These are phyloP conservation scores for Heliothis subflexa DNA, from an alignment of 1,140 invertebrate species.

Conservation along the genomic window DNA sequence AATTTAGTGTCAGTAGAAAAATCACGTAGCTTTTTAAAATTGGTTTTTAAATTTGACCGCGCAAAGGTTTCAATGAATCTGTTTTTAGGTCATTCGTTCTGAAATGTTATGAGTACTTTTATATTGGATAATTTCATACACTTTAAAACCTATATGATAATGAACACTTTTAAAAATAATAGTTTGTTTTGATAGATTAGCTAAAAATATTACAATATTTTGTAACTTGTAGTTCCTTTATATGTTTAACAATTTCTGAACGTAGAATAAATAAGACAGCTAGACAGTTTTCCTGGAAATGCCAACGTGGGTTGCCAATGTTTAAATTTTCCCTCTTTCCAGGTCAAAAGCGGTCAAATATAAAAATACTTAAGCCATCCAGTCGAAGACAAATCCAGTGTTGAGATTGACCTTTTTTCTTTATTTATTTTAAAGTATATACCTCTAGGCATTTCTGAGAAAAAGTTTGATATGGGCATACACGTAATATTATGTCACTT, in stretches of 20 bases:
- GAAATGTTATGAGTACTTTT: background rate
- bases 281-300: conserved; percentile 37
- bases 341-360: too few relatives aligned
- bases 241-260: background rate
- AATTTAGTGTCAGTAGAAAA: background rate
- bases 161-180: background rate
- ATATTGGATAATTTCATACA: background rate
- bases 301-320: background rate
- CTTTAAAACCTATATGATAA: background rate
- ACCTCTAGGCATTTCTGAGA: too few relatives aligned
- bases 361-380: too few relatives aligned
- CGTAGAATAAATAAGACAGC: conserved; percentile 35
- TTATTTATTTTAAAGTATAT: too few relatives aligned
- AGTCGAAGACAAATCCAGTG: too few relatives aligned
- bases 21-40: background rate
- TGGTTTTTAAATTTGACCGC: conserved; percentile 8
- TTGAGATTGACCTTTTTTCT: too few relatives aligned
- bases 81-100: background rate
- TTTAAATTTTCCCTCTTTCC: background rate
- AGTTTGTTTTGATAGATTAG: background rate
- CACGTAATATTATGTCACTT: too few relatives aligned
- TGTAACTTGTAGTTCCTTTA: background rate
- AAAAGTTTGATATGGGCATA: too few relatives aligned
- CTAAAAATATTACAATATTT: background rate
- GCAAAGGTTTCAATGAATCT: background rate